Percentiles rank a stretch among this genome's conserved stretches.
These are phyloP conservation scores for Anguilla marmorata DNA, from an alignment of 2,797 vertebrate genomes.

Conservation along the genomic window DNA sequence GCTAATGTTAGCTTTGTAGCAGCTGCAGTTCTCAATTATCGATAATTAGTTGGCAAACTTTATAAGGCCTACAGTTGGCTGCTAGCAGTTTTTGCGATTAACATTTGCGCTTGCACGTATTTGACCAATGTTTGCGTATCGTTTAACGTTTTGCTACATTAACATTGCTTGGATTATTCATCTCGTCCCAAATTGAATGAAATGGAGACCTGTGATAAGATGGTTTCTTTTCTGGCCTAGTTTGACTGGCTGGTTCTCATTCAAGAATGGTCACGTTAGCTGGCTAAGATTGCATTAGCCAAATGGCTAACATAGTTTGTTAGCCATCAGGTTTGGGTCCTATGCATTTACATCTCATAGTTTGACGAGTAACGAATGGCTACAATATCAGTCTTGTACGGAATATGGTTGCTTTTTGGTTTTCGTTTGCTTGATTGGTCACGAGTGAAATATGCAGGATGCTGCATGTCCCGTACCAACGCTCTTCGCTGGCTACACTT, in stretches of 20 bases:
- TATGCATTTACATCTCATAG: too few species aligned
- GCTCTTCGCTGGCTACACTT: background rate
- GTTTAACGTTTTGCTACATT: background rate
- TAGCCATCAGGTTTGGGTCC: background rate
- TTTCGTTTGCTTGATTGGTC: background rate
- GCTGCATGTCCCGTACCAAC: background rate
- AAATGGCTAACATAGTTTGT: background rate
- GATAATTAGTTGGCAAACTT: slow-evolving; percentile 2
- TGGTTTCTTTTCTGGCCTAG: background rate
- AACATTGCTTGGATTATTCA: background rate
- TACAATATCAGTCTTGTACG: background rate
- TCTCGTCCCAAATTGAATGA: background rate
- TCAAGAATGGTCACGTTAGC: background rate
- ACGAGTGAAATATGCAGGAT: background rate
- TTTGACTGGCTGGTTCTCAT: background rate
- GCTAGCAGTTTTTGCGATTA: background rate
- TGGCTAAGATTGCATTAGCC: background rate
- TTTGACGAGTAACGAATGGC: too few species aligned
- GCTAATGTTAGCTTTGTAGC: background rate
- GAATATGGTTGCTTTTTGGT: background rate
- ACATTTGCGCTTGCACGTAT: background rate
- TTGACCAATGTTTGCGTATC: background rate
- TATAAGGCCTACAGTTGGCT: background rate
- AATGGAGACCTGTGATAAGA: background rate
- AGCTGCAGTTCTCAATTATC: background rate